These are phyloP conservation scores for Coturnix japonica DNA, from an alignment of 2,113 vertebrate genomes.

Conservation along the genomic window DNA sequence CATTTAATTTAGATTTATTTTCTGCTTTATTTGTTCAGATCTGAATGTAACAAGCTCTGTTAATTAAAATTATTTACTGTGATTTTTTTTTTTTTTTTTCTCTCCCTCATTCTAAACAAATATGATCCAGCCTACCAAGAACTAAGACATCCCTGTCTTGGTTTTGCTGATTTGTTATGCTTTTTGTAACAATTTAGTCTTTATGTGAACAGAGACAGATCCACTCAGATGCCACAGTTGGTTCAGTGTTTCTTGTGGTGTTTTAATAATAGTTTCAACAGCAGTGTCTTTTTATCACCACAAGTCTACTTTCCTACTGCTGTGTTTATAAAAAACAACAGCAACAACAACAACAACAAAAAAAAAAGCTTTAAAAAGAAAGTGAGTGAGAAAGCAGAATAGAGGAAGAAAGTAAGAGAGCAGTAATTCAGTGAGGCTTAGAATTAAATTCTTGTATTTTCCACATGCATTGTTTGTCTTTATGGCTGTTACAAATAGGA, in stretches of 20 bases:
- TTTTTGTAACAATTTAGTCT: constrained; percentile 34
- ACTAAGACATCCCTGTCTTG: neutral
- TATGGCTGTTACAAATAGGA: neutral
- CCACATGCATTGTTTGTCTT: neutral
- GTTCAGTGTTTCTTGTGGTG: constrained; percentile 24
- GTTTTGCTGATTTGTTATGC: constrained; percentile 42
- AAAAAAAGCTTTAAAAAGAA: neutral
- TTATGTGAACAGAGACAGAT: constrained; percentile 33
- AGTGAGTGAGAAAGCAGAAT: neutral
- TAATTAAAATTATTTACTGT: neutral
- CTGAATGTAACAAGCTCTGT: neutral
- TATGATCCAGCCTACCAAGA: neutral
- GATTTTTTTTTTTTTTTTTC: neutral
- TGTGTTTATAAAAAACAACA: neutral
- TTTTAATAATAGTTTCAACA: constrained; percentile 65
- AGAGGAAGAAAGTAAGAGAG: neutral
- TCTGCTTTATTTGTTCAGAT: neutral
- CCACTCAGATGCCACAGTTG: constrained; percentile 29
- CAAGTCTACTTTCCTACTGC: constrained; percentile 31
- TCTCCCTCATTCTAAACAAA: neutral
- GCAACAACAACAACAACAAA: neutral
- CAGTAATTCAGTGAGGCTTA: constrained; percentile 33
- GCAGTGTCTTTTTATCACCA: constrained; percentile 47
- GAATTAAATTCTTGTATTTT: constrained; percentile 32
- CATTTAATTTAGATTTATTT: neutral